Evolutionary conservation across 2,113 vertebrate species (phyloP), one percentile per base, ranked within the genome.

Genomic region (Paralichthys olivaceus): DNA sequence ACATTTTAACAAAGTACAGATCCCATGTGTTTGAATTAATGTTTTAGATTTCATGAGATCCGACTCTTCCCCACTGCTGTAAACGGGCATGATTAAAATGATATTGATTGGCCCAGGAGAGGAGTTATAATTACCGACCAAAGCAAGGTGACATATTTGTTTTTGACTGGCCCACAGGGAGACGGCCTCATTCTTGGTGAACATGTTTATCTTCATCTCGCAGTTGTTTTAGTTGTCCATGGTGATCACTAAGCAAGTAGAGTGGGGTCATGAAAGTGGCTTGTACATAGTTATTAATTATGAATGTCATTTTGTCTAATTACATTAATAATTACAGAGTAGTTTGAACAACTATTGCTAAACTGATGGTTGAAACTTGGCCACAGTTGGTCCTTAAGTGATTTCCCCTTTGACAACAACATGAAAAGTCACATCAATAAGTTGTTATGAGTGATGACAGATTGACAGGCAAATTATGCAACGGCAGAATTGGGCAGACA

Each of bases 251-350:
- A 20, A 81, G 69, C 59, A 66, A 70, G 79, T 25, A 59, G 55
- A 77, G 62, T 61, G 45, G 56, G 34, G 57, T 70, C 69, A 81
- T 83, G 60, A 74, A 58, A 14, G 64, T 23, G 29, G 15, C 58
- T 75, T 86, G 60, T 43, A 62, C 53, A 55, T n/a, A 26, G 62
- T 49, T 61, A 86, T 89, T 80, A 67, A 83, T 80, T 82, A 74
- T 81, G 62, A 77, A 84, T 74, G 81, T 67, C 64, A 80, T 84
- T 89, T 66, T 77, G 61, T 49, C 25, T 75, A 65, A 81, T 81
- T 84, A 77, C n/a, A 81, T 65, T 15, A 55, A 51, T 68, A 70
- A 72, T 73, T 72, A 71, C 72, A n/a, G 29, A 64, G 61, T 20
- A 29, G 49, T 79, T 69, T 56, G 2, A 20, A 69, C 8, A 17